A percentile compares a stretch with the other conserved stretches of the same genome.
These are phyloP conservation scores for Pagrus major DNA, from an alignment of 2,113 vertebrate genomes.

Conservation along the genomic window DNA sequence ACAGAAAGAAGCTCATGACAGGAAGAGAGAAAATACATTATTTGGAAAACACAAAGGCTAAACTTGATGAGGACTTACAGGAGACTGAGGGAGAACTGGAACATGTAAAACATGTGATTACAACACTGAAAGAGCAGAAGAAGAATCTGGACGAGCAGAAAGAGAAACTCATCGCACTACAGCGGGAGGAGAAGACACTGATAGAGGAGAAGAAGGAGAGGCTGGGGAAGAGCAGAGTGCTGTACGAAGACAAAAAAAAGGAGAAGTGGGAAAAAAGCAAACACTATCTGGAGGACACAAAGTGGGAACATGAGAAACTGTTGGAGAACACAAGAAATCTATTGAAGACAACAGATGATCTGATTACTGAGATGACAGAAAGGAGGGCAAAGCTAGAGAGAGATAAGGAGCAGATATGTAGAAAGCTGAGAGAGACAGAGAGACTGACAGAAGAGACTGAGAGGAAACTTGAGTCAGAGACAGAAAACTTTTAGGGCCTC, in stretches of 20 bases:
- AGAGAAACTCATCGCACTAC: neutral
- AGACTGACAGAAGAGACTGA: neutral
- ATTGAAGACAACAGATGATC: neutral
- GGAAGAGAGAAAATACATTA: neutral
- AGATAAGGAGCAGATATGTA: neutral
- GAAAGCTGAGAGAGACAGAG: neutral
- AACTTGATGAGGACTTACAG: neutral
- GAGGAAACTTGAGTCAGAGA: neutral
- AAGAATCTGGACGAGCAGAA: neutral
- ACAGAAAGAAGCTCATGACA: neutral
- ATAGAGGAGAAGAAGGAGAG: neutral
- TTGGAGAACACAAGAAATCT: neutral
- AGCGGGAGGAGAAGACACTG: neutral
- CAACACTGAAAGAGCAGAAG: neutral
- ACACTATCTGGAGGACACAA: fast-evolving
- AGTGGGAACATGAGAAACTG: neutral
- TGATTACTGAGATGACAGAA: constrained; percentile 14
- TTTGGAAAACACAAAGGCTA: neutral
- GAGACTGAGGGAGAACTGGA: neutral
- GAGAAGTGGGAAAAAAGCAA: fast-evolving
- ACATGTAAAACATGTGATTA: neutral
- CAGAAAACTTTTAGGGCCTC: too few relatives aligned
- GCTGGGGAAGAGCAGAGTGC: fast-evolving
- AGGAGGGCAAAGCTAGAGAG: neutral
- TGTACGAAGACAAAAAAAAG: fast-evolving